Evolutionary conservation across 2,113 vertebrate species (phyloP).

Genomic region (Microcebus murinus): DNA sequence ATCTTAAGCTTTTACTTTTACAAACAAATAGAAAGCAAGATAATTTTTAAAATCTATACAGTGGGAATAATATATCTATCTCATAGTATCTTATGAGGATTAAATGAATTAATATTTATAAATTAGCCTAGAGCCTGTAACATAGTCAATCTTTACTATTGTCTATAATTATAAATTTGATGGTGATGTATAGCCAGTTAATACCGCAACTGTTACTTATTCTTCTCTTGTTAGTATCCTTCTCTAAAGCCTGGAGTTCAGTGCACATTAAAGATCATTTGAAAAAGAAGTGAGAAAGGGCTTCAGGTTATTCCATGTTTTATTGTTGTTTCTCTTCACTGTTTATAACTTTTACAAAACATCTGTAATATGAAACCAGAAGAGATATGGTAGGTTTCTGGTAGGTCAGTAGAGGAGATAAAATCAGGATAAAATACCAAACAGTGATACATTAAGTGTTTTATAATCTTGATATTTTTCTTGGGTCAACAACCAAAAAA

Average conservation of each 20-base stretch:
- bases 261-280: not conserved
- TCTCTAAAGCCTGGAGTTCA: rapidly evolving
- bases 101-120: not conserved
- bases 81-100: not conserved
- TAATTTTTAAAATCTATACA: not conserved
- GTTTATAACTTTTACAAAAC: too few species aligned
- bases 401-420: not conserved
- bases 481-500: not conserved
- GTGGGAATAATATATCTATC: too few species aligned
- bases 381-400: not conserved
- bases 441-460: rapidly evolving
- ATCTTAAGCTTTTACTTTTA: not conserved
- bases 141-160: rapidly evolving
- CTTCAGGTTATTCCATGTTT: rapidly evolving
- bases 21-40: not conserved
- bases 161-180: rapidly evolving
- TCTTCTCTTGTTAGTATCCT: rapidly evolving
- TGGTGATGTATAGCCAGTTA: rapidly evolving
- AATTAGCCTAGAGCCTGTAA: not conserved
- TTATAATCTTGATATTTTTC: too few species aligned
- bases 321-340: rapidly evolving
- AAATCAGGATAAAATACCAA: not conserved
- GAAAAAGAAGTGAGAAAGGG: not conserved
- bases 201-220: not conserved
- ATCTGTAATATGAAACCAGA: rapidly evolving